Conservation (phyloP, 2,888 invertebrate genomes). For the Rhorus exstirpatorius region DNA sequence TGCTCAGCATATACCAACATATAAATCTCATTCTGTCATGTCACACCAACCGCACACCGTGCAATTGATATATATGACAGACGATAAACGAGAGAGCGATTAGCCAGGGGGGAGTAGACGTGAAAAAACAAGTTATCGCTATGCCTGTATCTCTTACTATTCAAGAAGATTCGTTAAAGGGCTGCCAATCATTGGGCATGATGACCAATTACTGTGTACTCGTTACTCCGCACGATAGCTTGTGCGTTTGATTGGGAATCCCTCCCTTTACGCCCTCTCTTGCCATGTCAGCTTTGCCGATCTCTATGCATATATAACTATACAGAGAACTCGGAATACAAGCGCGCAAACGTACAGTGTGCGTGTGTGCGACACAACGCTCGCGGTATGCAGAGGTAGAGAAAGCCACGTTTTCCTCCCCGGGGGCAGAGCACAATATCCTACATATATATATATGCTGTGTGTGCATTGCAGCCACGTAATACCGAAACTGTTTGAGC, state of each 20-base stretch:
- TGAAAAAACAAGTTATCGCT: neutral
- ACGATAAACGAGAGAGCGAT: slow-evolving; percentile 7
- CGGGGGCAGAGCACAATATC: slow-evolving; percentile 58
- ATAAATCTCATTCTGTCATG: slow-evolving; percentile 28
- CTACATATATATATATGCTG: slow-evolving; percentile 61
- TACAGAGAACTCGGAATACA: slow-evolving; percentile 44
- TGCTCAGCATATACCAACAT: slow-evolving; percentile 17
- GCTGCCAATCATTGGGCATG: slow-evolving; percentile 11
- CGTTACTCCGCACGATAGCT: slow-evolving; percentile 1
- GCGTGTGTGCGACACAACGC: slow-evolving; percentile 5
- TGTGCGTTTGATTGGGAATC: slow-evolving; percentile 9
- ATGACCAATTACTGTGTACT: neutral
- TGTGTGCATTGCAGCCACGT: slow-evolving; percentile 81
- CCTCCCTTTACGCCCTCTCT: slow-evolving; percentile 10
- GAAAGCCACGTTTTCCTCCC: slow-evolving; percentile 54
- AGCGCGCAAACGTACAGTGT: too few species aligned
- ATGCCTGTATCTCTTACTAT: neutral
- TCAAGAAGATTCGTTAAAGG: neutral
- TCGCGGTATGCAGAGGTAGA: slow-evolving; percentile 26
- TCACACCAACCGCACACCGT: slow-evolving; percentile 21
- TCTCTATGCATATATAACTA: slow-evolving; percentile 3
- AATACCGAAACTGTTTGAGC: slow-evolving; percentile 85
- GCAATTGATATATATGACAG: neutral
- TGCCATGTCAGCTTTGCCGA: slow-evolving; percentile 13
- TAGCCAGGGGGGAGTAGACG: neutral